phyloP scores from a whole-genome alignment of 2,888 invertebrate genomes.

The Stomorhina lunata region DNA sequence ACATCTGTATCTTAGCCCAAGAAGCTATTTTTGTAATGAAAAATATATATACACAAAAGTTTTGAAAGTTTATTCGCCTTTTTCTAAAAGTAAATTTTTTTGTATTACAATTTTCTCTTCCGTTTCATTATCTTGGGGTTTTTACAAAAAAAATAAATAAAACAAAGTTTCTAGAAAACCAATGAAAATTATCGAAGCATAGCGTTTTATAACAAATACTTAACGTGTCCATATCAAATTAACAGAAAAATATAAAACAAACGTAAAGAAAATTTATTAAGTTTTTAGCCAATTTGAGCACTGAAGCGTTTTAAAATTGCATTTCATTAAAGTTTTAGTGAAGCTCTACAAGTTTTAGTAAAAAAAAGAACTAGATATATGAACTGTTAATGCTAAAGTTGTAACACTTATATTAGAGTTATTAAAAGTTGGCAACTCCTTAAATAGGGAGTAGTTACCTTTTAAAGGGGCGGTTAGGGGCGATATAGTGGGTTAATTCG shows the following conservation, averaged over 20 bases:
- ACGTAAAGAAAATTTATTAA: conserved; percentile 23
- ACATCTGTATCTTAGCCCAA: conserved; percentile 9
- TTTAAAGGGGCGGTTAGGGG: too few species aligned
- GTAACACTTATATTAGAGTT: too few species aligned
- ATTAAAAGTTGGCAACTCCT: too few species aligned
- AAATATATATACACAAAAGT: background rate
- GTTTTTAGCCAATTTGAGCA: conserved; percentile 50
- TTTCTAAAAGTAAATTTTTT: conserved; percentile 18
- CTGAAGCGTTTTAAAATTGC: conserved; percentile 40
- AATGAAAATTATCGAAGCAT: conserved; percentile 56
- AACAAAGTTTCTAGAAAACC: background rate
- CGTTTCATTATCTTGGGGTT: conserved; percentile 52
- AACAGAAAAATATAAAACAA: conserved; percentile 9
- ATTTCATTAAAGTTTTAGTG: conserved; percentile 18
- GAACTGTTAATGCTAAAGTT: too few species aligned
- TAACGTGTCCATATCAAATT: conserved; percentile 49
- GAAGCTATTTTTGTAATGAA: conserved; percentile 21
- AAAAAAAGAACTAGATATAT: too few species aligned
- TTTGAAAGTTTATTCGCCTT: conserved; percentile 58
- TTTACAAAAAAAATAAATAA: background rate
- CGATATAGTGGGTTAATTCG: too few species aligned
- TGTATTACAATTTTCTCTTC: conserved; percentile 44
- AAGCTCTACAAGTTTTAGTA: conserved; percentile 16
- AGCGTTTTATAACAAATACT: conserved; percentile 38
- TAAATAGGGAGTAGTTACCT: too few species aligned